Evolutionary conservation across 2,888 invertebrate species (phyloP).

Genomic region (Bedellia somnulentella): DNA sequence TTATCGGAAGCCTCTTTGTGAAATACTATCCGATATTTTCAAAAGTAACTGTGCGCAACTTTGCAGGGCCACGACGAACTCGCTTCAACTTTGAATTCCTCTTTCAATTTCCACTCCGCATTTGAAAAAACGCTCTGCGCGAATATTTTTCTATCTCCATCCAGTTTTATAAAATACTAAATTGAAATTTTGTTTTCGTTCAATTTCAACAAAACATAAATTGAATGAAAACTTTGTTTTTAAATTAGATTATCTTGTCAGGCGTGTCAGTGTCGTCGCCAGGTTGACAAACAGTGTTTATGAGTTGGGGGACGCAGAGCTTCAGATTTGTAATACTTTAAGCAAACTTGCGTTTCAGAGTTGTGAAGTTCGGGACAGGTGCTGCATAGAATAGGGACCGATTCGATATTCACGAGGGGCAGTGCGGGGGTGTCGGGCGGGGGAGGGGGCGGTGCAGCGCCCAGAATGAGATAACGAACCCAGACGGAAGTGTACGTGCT

Average conservation of each 20-base stretch:
- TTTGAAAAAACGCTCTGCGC: too few relatives aligned
- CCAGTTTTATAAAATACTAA: too few relatives aligned
- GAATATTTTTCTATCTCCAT: too few relatives aligned
- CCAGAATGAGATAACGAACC: slow-evolving; percentile 19
- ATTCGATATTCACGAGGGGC: slow-evolving; percentile 27
- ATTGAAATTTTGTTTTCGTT: too few relatives aligned
- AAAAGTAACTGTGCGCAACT: slow-evolving; percentile 23
- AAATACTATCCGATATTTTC: slow-evolving; percentile 33
- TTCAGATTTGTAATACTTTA: slow-evolving; percentile 50
- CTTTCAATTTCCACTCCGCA: slow-evolving; percentile 19
- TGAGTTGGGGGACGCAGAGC: slow-evolving; percentile 24
- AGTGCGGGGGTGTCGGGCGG: slow-evolving; percentile 13
- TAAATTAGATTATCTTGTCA: too few relatives aligned
- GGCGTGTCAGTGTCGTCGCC: slow-evolving; percentile 31
- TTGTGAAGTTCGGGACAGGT: slow-evolving; percentile 42
- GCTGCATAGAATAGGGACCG: slow-evolving; percentile 38
- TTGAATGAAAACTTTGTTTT: slow-evolving; percentile 30
- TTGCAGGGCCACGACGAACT: slow-evolving; percentile 15
- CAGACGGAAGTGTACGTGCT: slow-evolving; percentile 35
- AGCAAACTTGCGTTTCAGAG: slow-evolving; percentile 40
- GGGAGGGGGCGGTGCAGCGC: slow-evolving; percentile 9
- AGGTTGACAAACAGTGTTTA: slow-evolving; percentile 37
- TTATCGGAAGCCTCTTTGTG: slow-evolving; percentile 26
- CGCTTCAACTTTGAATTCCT: slow-evolving; percentile 14
- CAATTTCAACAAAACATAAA: too few relatives aligned